Base-by-base conservation (phyloP, 2,888 invertebrate species). In the Blera fallax region DNA sequence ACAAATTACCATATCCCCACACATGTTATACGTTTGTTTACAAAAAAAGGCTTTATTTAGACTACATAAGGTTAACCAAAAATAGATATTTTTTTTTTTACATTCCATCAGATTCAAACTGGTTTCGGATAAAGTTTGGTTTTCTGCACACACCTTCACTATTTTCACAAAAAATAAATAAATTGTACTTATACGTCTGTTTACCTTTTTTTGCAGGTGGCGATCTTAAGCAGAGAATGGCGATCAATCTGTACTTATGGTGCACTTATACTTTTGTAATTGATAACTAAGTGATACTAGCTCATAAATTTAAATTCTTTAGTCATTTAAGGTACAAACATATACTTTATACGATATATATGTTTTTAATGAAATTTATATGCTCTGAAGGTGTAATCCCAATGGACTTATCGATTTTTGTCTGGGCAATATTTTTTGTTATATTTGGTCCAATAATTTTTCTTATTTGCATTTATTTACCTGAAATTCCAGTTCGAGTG, bases 391-490 rank as follows among this genome's bases (percentile, higher is more conserved):
- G n/a, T n/a, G 10, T 69, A 29, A 16, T 3, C n/a, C 7, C n/a
- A 62, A 73, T 69, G 79, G 54, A 77, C 34, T 69, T 90, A 14
- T 89, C 89, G 67, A 83, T 90, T 65, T 92, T 95, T 89, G 93
- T 93, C 87, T 95, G 95, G 94, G 93, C 95, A 80, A 93, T 94
- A 74, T 92, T 94, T 72, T 93, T 95, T 89, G 92, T 95, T 78
- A 90, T 95, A 76, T 94, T 95, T 89, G 95, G 95, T 88, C 95
- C 95, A 43, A 92, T 95, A 88, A 93, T 95, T 89, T 94, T 95
- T 90, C 93, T 95, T 87, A 87, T 91, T 83, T 90, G 90, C 88
- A 93, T 95, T 80, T 94, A 95, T 90, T 92, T 95, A 88, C 95
- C 96, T 72, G 95, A 95, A 90, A 92, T 95, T 89, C 95, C 95